Percentiles rank a stretch among this genome's conserved stretches.
phyloP scores from a whole-genome alignment of 2,797 vertebrate genomes.

The Micromesistius poutassou region DNA sequence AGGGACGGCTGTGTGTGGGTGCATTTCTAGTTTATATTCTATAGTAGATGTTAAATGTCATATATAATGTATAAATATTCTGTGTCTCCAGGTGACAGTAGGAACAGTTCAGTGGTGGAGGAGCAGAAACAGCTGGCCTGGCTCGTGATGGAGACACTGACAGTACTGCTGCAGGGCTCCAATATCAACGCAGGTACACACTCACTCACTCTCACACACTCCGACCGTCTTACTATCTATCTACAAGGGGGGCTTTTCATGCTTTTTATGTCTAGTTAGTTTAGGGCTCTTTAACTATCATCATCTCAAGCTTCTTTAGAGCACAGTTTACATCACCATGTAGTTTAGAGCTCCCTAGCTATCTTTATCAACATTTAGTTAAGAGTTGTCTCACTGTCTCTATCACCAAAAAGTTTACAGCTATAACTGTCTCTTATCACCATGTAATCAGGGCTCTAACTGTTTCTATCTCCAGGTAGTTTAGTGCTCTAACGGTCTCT shows the following conservation, averaged over 20 bases:
- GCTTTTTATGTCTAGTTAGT: no score
- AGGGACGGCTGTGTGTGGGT: background rate
- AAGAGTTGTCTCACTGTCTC: background rate
- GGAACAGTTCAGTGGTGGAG: conserved; percentile 83
- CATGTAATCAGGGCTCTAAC: no score
- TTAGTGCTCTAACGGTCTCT: conserved; percentile 68
- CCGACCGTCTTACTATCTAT: background rate
- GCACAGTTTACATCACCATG: conserved; percentile 72
- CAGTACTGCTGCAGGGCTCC: conserved; percentile 91
- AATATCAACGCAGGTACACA: conserved; percentile 89
- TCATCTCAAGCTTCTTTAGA: conserved; percentile 82
- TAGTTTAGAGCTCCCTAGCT: conserved; percentile 90
- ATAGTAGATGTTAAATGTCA: no score
- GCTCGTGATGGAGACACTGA: conserved; percentile 96
- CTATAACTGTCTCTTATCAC: no score
- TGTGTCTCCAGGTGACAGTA: conserved; percentile 78
- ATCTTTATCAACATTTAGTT: conserved; percentile 72
- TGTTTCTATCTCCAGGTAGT: no score
- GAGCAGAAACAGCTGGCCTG: conserved; percentile 95
- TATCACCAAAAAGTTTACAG: conserved; percentile 59
- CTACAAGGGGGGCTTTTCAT: no score
- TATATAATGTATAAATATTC: no score
- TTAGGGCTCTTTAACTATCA: no score
- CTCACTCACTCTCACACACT: conserved; percentile 58
- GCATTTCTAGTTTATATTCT: no score